These are phyloP conservation scores for Leistus spinibarbis DNA, from an alignment of 2,888 invertebrate genomes.

Conservation along the genomic window DNA sequence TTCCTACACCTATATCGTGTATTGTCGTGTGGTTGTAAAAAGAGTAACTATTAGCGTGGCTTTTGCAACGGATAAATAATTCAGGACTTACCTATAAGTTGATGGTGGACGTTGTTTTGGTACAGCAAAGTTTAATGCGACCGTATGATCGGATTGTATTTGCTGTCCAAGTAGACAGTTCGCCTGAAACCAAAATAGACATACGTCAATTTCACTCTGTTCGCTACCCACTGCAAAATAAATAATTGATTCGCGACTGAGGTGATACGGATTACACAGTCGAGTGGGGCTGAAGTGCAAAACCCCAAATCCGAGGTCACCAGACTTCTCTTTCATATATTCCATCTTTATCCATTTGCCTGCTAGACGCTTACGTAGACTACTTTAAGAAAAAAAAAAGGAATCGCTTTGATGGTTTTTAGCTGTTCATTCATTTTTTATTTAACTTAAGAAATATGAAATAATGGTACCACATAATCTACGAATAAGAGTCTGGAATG, in stretches of 20 bases:
- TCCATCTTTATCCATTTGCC: not conserved
- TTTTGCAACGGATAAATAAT: constrained; percentile 13
- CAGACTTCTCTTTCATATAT: too few relatives aligned
- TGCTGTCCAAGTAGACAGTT: constrained; percentile 24
- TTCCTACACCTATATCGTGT: not conserved
- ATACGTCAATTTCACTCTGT: constrained; percentile 13
- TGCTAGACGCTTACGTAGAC: not conserved
- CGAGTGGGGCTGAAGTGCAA: not conserved
- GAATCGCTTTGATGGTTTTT: not conserved
- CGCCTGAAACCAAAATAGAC: constrained; percentile 14
- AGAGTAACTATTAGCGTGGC: not conserved
- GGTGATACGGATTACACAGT: constrained; percentile 3
- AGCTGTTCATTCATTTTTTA: too few relatives aligned
- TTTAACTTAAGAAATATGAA: too few relatives aligned
- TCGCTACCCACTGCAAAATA: constrained; percentile 1
- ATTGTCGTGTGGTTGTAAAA: not conserved
- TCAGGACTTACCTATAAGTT: constrained; percentile 37
- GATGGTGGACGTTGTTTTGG: constrained; percentile 15
- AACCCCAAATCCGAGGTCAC: not conserved
- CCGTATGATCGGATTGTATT: constrained; percentile 28
- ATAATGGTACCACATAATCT: too few relatives aligned
- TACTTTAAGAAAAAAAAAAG: not conserved
- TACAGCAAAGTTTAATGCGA: constrained; percentile 26
- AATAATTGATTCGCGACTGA: constrained; percentile 13
- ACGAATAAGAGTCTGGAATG: too few relatives aligned